A percentile compares a stretch with the other conserved stretches of the same genome.
phyloP scores from a whole-genome alignment of 2,888 invertebrate genomes.

The Heliconius ethilla region DNA sequence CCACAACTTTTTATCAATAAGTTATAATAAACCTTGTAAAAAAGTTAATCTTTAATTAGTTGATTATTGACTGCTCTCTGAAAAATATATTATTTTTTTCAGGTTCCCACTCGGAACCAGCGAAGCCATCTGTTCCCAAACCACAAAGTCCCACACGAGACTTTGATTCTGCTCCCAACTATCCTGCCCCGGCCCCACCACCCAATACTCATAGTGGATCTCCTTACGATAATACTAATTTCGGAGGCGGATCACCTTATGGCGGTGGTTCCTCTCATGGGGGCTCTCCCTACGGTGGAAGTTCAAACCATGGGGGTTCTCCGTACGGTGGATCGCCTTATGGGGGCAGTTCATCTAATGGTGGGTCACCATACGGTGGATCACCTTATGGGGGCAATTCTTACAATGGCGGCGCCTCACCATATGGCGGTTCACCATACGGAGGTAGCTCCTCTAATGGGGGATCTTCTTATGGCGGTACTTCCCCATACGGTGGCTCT shows the following conservation, averaged over 20 bases:
- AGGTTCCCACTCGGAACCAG: conserved; percentile 72
- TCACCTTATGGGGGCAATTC: conserved; percentile 12
- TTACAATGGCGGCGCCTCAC: conserved; percentile 45
- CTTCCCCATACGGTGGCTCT: conserved; percentile 48
- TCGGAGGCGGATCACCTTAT: conserved; percentile 32
- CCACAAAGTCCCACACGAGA: conserved; percentile 60
- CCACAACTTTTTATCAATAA: too few species aligned
- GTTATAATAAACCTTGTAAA: not conserved
- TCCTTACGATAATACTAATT: conserved; percentile 38
- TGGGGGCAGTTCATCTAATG: conserved; percentile 49
- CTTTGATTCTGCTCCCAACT: conserved; percentile 67
- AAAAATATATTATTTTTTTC: conserved; percentile 46
- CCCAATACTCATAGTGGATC: conserved; percentile 44
- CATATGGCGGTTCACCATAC: conserved; percentile 47
- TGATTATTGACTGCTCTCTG: not conserved
- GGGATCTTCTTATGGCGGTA: conserved; percentile 42
- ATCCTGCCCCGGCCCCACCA: conserved; percentile 74
- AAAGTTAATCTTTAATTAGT: not conserved
- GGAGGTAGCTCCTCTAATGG: conserved; percentile 49
- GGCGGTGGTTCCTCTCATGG: conserved; percentile 51
- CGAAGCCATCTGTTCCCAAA: conserved; percentile 56
- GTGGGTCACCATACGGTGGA: conserved; percentile 48
- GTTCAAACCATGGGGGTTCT: conserved; percentile 42
- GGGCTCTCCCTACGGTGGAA: conserved; percentile 53
- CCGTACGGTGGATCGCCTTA: conserved; percentile 47